These are phyloP conservation scores for silkworm (Bombyx mori) DNA, from an alignment of 1,140 invertebrate species.

Conservation along the genomic window ASM3026992v2 NC_085130.1:10491001-10491500, in stretches of 20 bases:
- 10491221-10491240: too few species aligned
- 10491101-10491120: conserved; percentile 26
- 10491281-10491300: too few species aligned
- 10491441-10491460: conserved; percentile 18
- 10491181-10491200: conserved; percentile 20
- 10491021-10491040: neutral
- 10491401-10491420: too few species aligned
- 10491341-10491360: too few species aligned
- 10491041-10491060: conserved; percentile 33
- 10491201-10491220: neutral
- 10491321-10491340: too few species aligned
- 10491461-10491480: conserved; percentile 29
- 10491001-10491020: neutral
- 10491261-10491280: too few species aligned
- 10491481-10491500: conserved; percentile 22
- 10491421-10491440: neutral
- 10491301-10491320: too few species aligned
- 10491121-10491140: conserved; percentile 21
- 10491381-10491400: too few species aligned
- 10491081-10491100: conserved; percentile 25
- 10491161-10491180: conserved; percentile 26
- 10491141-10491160: conserved; percentile 27
- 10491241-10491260: too few species aligned
- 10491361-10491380: too few species aligned
- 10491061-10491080: conserved; percentile 14